A percentile compares a stretch with the other conserved stretches of the same genome.
Evolutionary conservation across 2,797 vertebrate genomes (phyloP).

Genomic region (Pogoniulus pusillus): DNA sequence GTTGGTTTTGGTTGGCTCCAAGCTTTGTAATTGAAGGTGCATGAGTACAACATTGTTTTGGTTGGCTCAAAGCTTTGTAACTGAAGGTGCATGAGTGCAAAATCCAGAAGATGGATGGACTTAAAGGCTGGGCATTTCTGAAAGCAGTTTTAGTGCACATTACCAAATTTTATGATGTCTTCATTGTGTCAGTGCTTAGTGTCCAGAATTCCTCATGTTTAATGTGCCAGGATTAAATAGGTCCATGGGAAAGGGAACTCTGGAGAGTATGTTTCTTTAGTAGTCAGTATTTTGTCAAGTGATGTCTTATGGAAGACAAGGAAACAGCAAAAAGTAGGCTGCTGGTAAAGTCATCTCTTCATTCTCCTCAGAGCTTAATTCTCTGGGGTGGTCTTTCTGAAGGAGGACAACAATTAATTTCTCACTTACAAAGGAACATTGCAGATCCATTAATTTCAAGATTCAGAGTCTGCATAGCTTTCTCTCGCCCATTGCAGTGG

Average conservation of each 20-base stretch:
- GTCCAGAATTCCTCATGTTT: slow-evolving; percentile 24
- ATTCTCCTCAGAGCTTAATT: not conserved
- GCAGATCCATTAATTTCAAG: fast-evolving
- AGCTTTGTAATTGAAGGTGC: not conserved
- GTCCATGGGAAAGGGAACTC: not conserved
- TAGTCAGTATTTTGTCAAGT: not conserved
- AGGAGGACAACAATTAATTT: not conserved
- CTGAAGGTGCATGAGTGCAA: not conserved
- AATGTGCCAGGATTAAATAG: not conserved
- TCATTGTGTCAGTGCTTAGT: slow-evolving; percentile 21
- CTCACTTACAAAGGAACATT: not conserved
- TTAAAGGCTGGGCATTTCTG: not conserved
- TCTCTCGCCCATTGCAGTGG: fast-evolving
- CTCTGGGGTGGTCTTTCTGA: not conserved
- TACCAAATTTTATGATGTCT: slow-evolving; percentile 31
- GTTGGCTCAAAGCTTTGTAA: not conserved
- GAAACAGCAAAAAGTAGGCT: not conserved
- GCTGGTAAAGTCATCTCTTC: not conserved
- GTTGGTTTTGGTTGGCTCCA: not conserved
- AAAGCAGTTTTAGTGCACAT: slow-evolving; percentile 14
- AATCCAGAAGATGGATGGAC: not conserved
- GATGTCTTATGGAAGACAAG: not conserved
- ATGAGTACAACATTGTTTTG: not conserved
- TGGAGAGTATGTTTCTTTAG: not conserved
- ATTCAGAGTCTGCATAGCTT: not conserved